Evolutionary conservation across 2,113 vertebrate genomes (phyloP).

Genomic region (Sula dactylatra): DNA sequence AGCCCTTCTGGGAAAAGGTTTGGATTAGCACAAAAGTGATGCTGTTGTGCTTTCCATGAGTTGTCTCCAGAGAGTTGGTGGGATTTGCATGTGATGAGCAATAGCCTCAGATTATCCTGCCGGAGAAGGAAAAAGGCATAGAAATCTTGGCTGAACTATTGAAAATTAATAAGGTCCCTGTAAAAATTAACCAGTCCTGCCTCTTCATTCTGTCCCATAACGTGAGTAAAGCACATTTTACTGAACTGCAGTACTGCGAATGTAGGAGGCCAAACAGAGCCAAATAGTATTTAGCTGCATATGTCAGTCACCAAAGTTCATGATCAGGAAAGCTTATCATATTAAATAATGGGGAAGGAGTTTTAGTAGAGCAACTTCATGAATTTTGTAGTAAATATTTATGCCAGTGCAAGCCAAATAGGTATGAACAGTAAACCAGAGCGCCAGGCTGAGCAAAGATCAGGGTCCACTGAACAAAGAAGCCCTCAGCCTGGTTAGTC

Average conservation of each 20-base stretch:
- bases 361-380: background rate
- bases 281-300: background rate
- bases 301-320: background rate
- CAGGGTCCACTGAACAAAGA: background rate
- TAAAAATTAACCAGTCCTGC: slow-evolving; percentile 17
- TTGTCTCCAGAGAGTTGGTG: slow-evolving; percentile 27
- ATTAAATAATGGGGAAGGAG: background rate
- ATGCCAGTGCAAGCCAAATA: background rate
- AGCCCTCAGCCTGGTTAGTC: background rate
- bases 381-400: background rate
- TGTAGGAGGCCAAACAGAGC: background rate
- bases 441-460: background rate
- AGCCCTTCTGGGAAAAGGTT: slow-evolving; percentile 36
- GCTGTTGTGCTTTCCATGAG: slow-evolving; percentile 26
- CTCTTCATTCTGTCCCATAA: background rate
- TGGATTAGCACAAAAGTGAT: slow-evolving; percentile 36
- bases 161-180: slow-evolving; percentile 22
- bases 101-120: slow-evolving; percentile 34
- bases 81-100: slow-evolving; percentile 41
- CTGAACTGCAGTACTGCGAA: slow-evolving; percentile 1
- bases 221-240: background rate
- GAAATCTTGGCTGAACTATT: background rate
- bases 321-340: background rate
- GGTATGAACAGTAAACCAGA: background rate
- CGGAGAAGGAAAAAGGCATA: slow-evolving; percentile 15